A percentile compares a stretch with the other conserved stretches of the same genome.
phyloP scores from a whole-genome alignment of 2,888 invertebrate genomes.

The Agapostemon virescens region DNA sequence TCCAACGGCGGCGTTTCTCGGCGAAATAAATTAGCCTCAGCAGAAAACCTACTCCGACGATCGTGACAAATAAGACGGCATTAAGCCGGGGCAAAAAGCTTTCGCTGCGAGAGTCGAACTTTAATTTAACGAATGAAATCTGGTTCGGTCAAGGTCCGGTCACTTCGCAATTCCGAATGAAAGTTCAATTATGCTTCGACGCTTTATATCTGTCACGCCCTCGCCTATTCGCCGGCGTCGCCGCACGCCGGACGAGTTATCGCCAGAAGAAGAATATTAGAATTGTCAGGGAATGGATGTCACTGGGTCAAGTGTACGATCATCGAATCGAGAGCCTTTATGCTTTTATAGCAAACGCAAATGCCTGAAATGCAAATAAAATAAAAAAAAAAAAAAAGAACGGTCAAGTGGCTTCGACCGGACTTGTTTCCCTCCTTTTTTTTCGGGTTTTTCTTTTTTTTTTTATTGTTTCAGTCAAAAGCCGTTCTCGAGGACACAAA shows the following conservation, averaged over 20 bases:
- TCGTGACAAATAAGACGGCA: constrained; percentile 29
- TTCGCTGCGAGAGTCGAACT: constrained; percentile 8
- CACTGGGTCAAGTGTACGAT: constrained; percentile 11
- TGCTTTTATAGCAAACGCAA: neutral
- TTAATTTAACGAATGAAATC: constrained; percentile 26
- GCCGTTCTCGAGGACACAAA: neutral
- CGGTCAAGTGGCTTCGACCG: neutral
- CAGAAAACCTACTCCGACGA: neutral
- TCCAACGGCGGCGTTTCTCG: constrained; percentile 15
- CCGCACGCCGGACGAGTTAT: neutral
- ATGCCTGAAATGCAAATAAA: neutral
- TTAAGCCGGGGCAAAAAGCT: constrained; percentile 17
- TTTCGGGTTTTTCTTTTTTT: neutral
- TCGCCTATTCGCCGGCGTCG: neutral
- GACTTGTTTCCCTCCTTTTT: neutral
- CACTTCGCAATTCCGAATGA: neutral
- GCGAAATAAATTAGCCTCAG: constrained; percentile 27
- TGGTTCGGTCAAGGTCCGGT: constrained; percentile 9
- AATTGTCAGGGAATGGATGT: constrained; percentile 5
- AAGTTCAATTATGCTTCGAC: neutral
- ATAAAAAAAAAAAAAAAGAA: too few relatives aligned
- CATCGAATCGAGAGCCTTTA: neutral
- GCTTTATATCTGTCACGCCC: neutral
- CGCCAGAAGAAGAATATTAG: neutral
- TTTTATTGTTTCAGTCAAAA: neutral